phyloP scores from a whole-genome alignment of 2,113 vertebrate species.

The Tachuris rubrigastra region DNA sequence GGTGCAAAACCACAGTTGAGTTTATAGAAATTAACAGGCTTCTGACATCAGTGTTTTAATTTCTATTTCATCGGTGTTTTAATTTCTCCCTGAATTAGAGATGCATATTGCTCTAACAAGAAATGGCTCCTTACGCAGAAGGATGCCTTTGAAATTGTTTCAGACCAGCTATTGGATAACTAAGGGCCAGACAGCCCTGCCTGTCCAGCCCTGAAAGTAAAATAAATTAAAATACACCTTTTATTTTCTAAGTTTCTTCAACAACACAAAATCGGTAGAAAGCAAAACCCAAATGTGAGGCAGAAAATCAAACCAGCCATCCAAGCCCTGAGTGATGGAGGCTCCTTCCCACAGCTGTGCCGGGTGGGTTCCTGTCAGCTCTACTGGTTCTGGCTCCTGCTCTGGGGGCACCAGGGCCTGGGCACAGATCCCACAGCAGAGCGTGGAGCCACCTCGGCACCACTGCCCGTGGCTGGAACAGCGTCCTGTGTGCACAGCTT shows the following conservation, averaged over 20 bases:
- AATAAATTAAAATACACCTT: constrained; percentile 23
- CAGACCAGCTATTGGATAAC: background rate
- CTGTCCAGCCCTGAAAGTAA: background rate
- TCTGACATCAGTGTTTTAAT: background rate
- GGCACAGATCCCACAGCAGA: constrained; percentile 31
- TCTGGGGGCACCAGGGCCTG: background rate
- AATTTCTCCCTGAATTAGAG: constrained; percentile 15
- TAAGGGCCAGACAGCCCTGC: background rate
- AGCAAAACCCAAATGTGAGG: background rate
- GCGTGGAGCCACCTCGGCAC: background rate
- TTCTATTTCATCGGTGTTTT: background rate
- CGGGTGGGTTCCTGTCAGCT: background rate
- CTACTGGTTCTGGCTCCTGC: background rate
- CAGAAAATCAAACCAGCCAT: background rate
- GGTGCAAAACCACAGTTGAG: background rate
- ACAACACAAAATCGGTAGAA: background rate
- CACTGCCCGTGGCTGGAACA: background rate
- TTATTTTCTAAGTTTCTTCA: constrained; percentile 22
- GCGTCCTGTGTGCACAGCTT: constrained; percentile 53
- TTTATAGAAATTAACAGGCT: background rate
- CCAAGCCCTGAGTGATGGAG: background rate
- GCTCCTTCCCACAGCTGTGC: background rate
- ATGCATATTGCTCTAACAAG: background rate
- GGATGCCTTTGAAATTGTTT: constrained; percentile 26
- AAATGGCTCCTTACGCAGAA: background rate